Base-by-base conservation (phyloP, 2,888 invertebrate species). In the Galeopsomyia nigrocyanea region DNA sequence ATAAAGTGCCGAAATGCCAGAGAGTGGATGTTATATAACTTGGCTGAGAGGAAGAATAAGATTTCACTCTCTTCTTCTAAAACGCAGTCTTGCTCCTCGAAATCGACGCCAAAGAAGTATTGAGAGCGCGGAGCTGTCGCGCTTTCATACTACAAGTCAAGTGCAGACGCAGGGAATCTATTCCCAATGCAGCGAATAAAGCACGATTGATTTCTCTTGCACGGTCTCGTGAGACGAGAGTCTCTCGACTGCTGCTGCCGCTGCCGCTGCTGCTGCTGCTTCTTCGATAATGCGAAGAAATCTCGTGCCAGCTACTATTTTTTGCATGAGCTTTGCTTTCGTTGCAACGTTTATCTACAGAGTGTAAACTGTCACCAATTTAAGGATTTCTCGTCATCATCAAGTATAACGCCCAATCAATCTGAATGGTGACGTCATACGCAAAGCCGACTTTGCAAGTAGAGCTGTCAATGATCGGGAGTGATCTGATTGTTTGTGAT, bases 161-260 rank as follows among this genome's bases (percentile, higher is more conserved):
- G 61, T 67, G 75, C 77, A 76, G 75, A 74, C 60, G 50, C 74
- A 39, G 39, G 72, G 69, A 77, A 77, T 73, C 74, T 71, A 78
- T 79, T 77, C 78, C 58, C 74, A 68, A 77, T 79, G 76, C 76
- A 70, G 71, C 63, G 60, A 70, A 67, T 67, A 56, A 71, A 63
- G 73, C 68, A 77, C 31, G 71, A 77, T 77, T 76, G 77, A 75
- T 77, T 79, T 77, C 72, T 67, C 78, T 68, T 65, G 67, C 58
- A 50, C 39, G 39, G 39, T 60, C 53, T 19, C n/a, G 21, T n/a
- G 47, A 16, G 55, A 31, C 57, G n/a, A 14, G 39, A 39, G 19
- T 53, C 2, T 39, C 39, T 51, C 19, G n/a, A 53, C 53, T 55
- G 26, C 49, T 62, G n/a, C 39, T 55, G 26, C 56, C 55, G n/a